Conservation (phyloP, 2,888 invertebrate species). For the Heteromurus nitidus region DNA sequence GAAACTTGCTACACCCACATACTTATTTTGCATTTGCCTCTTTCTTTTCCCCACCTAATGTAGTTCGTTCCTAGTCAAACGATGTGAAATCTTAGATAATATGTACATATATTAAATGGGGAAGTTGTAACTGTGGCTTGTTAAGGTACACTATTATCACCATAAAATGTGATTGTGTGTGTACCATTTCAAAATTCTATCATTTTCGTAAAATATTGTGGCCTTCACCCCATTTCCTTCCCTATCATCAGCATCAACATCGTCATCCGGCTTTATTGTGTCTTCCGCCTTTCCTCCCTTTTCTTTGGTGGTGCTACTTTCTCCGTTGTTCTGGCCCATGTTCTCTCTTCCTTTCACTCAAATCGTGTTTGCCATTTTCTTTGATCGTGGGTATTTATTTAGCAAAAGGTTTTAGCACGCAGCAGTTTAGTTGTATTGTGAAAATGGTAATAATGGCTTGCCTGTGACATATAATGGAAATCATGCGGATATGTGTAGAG, state of each 20-base stretch:
- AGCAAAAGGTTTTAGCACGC: not conserved
- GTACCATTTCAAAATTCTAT: conserved; percentile 32
- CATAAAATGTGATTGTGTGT: conserved; percentile 8
- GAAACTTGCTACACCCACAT: not conserved
- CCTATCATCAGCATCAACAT: not conserved
- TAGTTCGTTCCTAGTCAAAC: not conserved
- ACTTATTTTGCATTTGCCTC: not conserved
- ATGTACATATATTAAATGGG: no score
- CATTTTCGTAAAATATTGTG: conserved; percentile 49
- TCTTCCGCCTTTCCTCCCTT: conserved; percentile 37
- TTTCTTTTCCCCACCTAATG: not conserved
- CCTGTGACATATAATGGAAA: no score
- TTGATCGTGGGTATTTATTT: not conserved
- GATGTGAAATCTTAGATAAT: no score
- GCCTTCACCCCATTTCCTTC: conserved; percentile 47
- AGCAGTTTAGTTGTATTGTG: not conserved
- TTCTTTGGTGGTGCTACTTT: no score
- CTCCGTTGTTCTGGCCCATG: no score
- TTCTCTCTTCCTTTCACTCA: not conserved
- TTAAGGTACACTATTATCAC: conserved; percentile 10
- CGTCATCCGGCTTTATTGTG: conserved; percentile 32
- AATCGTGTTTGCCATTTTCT: not conserved
- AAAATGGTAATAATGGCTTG: no score
- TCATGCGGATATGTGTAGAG: no score
- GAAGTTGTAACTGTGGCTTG: not conserved